Evolutionary conservation across 1,140 invertebrate species (phyloP), one percentile per base, ranked within the genome.

Genomic region (Chionoecetes opilio): DNA sequence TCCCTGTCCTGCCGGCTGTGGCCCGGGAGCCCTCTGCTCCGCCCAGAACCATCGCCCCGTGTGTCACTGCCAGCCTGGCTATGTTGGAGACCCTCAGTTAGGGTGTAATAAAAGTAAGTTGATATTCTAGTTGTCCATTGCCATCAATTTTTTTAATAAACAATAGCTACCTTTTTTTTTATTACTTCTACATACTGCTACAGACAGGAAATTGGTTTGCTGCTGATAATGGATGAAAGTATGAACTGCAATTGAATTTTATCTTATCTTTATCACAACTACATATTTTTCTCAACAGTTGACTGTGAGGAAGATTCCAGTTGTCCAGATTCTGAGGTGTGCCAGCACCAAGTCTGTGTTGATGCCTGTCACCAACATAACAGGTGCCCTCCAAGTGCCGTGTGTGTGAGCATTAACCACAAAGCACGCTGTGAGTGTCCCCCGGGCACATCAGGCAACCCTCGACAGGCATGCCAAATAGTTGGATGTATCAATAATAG

Each of bases 401-500:
- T 96, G 46, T 97, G 97, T 93, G 88, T 95, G 84, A 95, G 96
- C n/a, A 95, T 91, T 29, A 96, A 96, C 88, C 96, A 97, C 88
- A 93, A 93, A 92, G 91, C 90, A 84, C 95, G 82, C 93, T 97
- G 97, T 92, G 88, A 96, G 34, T 97, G 97, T 87, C 96, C 96
- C 41, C 96, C 96, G 29, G 96, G 96, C 86, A 96, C 96, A 63
- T 94, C 94, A 31, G 97, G 97, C 31, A 96, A 97, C 92, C 96
- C 97, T 2, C 89, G 92, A 75, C 96, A 96, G n/a, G 35, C 75
- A 29, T 96, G 96, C 46, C 91, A 94, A 35, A 32, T 93, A 46
- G 94, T 90, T n/a, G 98, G 98, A 97, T 99, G 99, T 96, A 98
- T 98, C 32, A 97, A 97, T 3, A 98, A 98, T 96, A 97, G 98